A percentile compares a stretch with the other conserved stretches of the same genome.
Conservation (phyloP, 2,888 invertebrate genomes). For the Blera fallax region DNA sequence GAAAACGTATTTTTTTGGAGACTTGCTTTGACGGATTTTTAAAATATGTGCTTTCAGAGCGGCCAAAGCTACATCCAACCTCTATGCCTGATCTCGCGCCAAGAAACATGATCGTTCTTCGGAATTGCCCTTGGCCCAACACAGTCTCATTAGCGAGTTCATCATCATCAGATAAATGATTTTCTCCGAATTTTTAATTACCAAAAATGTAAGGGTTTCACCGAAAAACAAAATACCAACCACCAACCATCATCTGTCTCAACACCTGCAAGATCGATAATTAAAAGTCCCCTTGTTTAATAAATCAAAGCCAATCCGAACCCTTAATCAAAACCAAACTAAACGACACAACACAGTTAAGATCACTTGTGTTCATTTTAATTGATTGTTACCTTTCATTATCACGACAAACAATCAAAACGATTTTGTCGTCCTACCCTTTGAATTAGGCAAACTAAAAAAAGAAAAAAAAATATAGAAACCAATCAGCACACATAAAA, state of each 20-base stretch:
- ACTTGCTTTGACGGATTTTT: too few relatives aligned
- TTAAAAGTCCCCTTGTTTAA: slow-evolving; percentile 30
- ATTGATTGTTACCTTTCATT: slow-evolving; percentile 70
- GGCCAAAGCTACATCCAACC: not conserved
- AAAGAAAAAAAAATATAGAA: not conserved
- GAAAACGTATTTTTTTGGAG: too few relatives aligned
- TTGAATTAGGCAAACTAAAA: not conserved
- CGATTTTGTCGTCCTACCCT: slow-evolving; percentile 52
- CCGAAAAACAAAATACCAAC: not conserved
- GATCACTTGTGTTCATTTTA: slow-evolving; percentile 36
- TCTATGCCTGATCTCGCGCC: not conserved
- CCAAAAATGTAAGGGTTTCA: not conserved
- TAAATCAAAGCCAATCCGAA: slow-evolving; percentile 54
- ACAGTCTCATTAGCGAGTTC: not conserved
- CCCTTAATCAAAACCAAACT: slow-evolving; percentile 46
- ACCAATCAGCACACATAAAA: not conserved
- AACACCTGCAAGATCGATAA: slow-evolving; percentile 62
- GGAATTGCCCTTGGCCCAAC: not conserved
- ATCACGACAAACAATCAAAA: slow-evolving; percentile 70
- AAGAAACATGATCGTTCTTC: not conserved
- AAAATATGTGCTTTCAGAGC: too few relatives aligned
- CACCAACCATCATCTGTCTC: slow-evolving; percentile 20
- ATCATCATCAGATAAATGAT: slow-evolving; percentile 32
- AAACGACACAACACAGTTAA: slow-evolving; percentile 6
- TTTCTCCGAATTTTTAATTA: slow-evolving; percentile 57